Evolutionary conservation across 2,888 invertebrate genomes (phyloP), one percentile per base, ranked within the genome.

Genomic region (Aethes cnicana): DNA sequence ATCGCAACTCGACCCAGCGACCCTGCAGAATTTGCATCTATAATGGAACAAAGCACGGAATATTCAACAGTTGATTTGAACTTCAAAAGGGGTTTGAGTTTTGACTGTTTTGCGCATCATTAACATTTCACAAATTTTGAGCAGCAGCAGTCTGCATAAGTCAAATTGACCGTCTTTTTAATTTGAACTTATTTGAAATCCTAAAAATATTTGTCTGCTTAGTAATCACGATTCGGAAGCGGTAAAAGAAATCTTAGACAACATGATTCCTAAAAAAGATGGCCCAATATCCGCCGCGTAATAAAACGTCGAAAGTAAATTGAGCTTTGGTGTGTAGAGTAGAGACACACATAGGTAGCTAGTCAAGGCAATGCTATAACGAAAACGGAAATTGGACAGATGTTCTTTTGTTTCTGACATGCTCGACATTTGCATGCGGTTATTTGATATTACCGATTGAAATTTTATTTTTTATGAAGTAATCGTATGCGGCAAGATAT

Each of bases 341-440:
- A 17, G 33, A 9, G 8, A 35, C 37, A 20, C 44, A 46, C 42
- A 43, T 42, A 12, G 14, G 3, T 5, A 42, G 53, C 33, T 46
- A 12, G 28, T n/a, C n/a, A n/a, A n/a, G n/a, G n/a, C n/a, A n/a
- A 41, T 18, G 12, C 67, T 66, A 68, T 65, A 20, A 64, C 62
- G 59, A 60, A 56, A 69, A 47, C 69, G 70, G 71, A 72, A 69
- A 74, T 72, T 73, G 64, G 62, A 67, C 64, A 62, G 36, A 52
- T 32, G 21, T 37, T 41, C 26, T 46, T 46, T 26, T 23, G 12
- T 41, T 54, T 33, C 16, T n/a, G 30, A 21, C 16, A 39, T 53
- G 41, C 55, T 16, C 14, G 30, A 47, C 14, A 36, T 32, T 43
- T 35, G 21, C 36, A 17, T 36, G 21, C 16, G 18, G 16, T 11